phyloP scores from a whole-genome alignment of 1,140 invertebrate species.

The Saxidomus purpurata region DNA sequence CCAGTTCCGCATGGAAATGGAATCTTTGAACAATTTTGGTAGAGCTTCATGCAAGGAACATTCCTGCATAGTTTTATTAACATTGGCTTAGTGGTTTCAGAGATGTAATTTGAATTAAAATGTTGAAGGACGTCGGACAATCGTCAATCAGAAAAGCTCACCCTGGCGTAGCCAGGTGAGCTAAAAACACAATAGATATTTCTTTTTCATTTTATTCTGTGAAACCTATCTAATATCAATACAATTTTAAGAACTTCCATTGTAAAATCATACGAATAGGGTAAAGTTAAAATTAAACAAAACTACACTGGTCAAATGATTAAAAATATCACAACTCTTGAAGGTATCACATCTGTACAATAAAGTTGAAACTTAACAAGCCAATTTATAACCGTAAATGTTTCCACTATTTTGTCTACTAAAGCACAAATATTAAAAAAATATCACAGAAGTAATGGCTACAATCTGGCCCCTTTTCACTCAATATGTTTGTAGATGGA shows the following conservation, averaged over 20 bases:
- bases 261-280: background rate
- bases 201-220: conserved; percentile 8
- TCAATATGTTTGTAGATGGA: too few relatives aligned
- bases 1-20: too few relatives aligned
- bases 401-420: background rate
- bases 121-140: too few relatives aligned
- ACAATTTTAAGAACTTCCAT: background rate
- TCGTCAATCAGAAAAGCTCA: too few relatives aligned
- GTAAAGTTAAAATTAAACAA: background rate
- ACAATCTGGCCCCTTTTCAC: too few relatives aligned
- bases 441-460: conserved; percentile 15
- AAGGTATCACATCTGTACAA: background rate
- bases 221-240: conserved; percentile 36
- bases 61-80: too few relatives aligned
- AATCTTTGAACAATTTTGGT: too few relatives aligned
- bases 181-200: too few relatives aligned
- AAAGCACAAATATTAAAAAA: background rate
- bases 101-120: too few relatives aligned
- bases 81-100: too few relatives aligned
- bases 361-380: background rate
- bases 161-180: too few relatives aligned
- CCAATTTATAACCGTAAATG: background rate
- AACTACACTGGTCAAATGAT: background rate
- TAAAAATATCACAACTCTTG: background rate
- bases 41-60: too few relatives aligned